Percentiles rank a stretch among this genome's conserved stretches.
phyloP scores from a whole-genome alignment of 2,113 vertebrate genomes.

The Mirza zaza region DNA sequence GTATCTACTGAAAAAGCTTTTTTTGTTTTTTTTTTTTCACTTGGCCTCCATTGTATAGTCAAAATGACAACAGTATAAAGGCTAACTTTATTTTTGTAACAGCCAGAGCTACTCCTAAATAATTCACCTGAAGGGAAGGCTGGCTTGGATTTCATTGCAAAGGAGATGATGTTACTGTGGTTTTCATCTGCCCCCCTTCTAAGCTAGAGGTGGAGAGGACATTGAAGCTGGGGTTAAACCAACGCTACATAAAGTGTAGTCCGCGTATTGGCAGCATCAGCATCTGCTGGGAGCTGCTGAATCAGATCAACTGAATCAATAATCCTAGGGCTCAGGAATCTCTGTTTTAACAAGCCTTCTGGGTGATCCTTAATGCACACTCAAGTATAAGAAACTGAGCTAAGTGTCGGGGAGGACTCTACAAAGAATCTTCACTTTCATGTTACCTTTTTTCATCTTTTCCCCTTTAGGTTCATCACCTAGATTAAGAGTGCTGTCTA shows the following conservation, averaged over 20 bases:
- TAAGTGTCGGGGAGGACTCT: neutral
- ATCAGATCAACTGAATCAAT: neutral
- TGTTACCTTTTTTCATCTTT: neutral
- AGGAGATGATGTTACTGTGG: neutral
- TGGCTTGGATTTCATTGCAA: neutral
- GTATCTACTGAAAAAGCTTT: neutral
- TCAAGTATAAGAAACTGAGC: neutral
- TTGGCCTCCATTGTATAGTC: neutral
- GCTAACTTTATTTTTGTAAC: neutral
- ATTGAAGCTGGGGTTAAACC: neutral
- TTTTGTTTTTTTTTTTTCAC: neutral
- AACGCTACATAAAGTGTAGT: neutral
- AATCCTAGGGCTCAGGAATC: neutral
- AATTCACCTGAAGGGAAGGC: neutral
- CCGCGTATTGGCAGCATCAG: rapidly evolving
- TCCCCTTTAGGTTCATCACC: neutral
- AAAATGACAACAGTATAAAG: neutral
- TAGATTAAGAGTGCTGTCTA: neutral
- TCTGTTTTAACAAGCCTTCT: neutral
- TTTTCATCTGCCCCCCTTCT: neutral
- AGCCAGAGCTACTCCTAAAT: neutral
- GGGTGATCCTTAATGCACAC: neutral
- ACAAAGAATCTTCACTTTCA: neutral
- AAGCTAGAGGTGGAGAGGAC: neutral
- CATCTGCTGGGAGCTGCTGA: neutral